phyloP scores from a whole-genome alignment of 2,888 invertebrate genomes.

The Himalopsyche kuldschensis region DNA sequence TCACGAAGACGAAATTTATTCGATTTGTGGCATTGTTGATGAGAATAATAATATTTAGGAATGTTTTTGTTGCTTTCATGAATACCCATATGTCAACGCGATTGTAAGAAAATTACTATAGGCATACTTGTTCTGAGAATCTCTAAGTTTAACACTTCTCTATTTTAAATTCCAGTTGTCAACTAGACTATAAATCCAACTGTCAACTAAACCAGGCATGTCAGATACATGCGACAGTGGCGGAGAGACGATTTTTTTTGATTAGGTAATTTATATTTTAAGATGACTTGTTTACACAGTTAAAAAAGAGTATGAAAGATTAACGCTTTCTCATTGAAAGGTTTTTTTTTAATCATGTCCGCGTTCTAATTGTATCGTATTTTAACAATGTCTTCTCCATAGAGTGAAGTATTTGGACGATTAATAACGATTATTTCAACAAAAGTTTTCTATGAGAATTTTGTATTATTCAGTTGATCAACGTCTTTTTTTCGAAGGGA shows the following conservation, averaged over 20 bases:
- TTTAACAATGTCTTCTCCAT: too few relatives aligned
- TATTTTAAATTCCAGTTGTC: conserved; percentile 22
- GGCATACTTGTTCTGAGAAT: not conserved
- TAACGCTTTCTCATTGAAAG: too few relatives aligned
- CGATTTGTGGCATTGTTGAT: too few relatives aligned
- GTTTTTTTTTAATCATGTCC: too few relatives aligned
- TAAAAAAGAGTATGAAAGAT: not conserved
- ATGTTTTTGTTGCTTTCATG: not conserved
- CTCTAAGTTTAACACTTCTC: not conserved
- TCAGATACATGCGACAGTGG: not conserved
- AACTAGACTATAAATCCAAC: conserved; percentile 21
- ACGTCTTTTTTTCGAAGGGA: too few relatives aligned
- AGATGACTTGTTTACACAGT: not conserved
- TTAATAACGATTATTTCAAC: too few relatives aligned
- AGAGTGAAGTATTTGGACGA: too few relatives aligned
- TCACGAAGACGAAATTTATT: too few relatives aligned
- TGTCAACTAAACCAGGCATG: conserved; percentile 10
- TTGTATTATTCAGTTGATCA: too few relatives aligned
- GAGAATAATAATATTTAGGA: not conserved
- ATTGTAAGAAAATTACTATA: not conserved
- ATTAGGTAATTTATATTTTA: not conserved
- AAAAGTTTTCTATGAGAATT: too few relatives aligned
- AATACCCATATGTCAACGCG: not conserved
- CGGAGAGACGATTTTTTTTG: not conserved
- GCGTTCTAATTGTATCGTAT: too few relatives aligned